Percentiles rank a stretch among this genome's conserved stretches.
phyloP scores from a whole-genome alignment of 2,113 vertebrate species.

The Upupa epops region DNA sequence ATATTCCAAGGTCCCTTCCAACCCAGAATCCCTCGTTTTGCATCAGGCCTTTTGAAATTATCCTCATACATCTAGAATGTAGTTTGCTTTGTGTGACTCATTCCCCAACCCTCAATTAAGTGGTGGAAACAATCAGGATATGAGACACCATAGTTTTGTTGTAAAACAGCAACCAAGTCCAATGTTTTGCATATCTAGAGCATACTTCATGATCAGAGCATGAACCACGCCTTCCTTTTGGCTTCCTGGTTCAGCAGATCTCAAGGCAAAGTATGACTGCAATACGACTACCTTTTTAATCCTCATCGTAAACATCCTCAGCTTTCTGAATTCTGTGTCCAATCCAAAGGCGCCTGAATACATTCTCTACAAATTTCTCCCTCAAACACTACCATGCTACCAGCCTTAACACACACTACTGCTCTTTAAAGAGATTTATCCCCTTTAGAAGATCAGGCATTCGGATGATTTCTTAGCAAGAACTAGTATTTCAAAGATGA shows the following conservation, averaged over 20 bases:
- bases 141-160: neutral
- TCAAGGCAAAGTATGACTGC: neutral
- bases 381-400: fast-evolving
- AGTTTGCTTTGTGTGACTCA: neutral
- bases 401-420: neutral
- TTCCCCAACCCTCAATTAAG: neutral
- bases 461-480: neutral
- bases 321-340: neutral
- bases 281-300: neutral
- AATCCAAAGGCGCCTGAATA: neutral
- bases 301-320: neutral
- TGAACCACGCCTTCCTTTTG: neutral
- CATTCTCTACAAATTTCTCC: neutral
- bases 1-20: neutral
- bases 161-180: neutral
- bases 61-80: neutral
- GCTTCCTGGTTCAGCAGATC: neutral
- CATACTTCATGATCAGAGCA: neutral
- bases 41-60: neutral
- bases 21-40: neutral
- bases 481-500: neutral
- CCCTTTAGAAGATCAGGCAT: neutral
- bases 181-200: neutral
- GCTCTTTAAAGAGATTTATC: neutral
- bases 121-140: neutral